phyloP scores from a whole-genome alignment of 2,888 invertebrate species.

The Esperia sulphurella region DNA sequence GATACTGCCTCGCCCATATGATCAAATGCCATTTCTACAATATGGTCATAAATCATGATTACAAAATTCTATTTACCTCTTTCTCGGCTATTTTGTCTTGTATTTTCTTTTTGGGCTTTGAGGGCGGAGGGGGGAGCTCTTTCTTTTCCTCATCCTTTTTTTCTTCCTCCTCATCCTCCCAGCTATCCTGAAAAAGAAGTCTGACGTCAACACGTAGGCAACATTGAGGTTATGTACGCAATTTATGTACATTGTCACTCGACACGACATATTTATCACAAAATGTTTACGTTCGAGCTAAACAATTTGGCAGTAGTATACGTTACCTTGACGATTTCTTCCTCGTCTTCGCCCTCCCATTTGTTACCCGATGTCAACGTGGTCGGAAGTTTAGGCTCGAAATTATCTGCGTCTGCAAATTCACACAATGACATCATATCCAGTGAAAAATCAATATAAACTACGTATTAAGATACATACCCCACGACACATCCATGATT shows the following conservation, averaged over 20 bases:
- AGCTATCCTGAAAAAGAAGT: constrained; percentile 87
- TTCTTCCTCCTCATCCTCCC: constrained; percentile 95
- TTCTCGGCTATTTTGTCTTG: constrained; percentile 92
- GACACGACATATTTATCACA: background rate
- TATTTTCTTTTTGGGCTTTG: constrained; percentile 87
- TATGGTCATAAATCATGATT: background rate
- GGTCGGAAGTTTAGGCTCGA: constrained; percentile 82
- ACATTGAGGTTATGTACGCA: constrained; percentile 59
- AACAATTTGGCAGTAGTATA: constrained; percentile 49
- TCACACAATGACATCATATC: constrained; percentile 21
- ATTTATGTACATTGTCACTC: constrained; percentile 20
- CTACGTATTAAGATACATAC: constrained; percentile 60
- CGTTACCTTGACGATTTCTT: constrained; percentile 89
- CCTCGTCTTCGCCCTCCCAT: constrained; percentile 95
- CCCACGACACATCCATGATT: constrained; percentile 86
- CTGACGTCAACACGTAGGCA: constrained; percentile 68
- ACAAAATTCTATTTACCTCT: constrained; percentile 79
- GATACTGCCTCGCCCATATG: background rate
- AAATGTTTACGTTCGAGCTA: constrained; percentile 8
- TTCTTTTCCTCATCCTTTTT: constrained; percentile 87
- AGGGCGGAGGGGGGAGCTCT: constrained; percentile 75
- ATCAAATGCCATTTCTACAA: constrained; percentile 9
- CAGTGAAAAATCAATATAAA: constrained; percentile 25
- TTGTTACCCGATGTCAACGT: constrained; percentile 81
- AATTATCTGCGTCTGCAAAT: constrained; percentile 85